Evolutionary conservation across 92 coral and sea anemone genomes (phyloP).

Genomic region (Phenganax stokvisi): DNA sequence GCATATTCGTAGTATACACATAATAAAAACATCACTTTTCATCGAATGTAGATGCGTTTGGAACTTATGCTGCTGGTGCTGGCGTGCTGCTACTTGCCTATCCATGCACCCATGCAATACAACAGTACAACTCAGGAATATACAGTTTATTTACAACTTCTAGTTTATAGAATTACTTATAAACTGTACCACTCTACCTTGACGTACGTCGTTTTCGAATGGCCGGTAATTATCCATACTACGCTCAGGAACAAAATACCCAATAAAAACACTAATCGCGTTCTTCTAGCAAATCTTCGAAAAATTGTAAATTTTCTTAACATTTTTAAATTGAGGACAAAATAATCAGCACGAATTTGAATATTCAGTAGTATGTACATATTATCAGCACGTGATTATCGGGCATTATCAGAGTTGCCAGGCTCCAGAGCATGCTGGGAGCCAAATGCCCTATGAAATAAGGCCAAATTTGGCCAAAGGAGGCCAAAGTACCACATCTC

Average conservation of each 20-base stretch:
- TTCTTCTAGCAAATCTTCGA: slow-evolving; percentile 21
- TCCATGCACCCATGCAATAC: too few species aligned
- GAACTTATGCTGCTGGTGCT: neutral
- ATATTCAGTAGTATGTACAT: too few species aligned
- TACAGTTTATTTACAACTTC: neutral
- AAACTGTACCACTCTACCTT: slow-evolving; percentile 7
- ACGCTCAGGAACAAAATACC: neutral
- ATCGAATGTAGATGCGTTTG: too few species aligned
- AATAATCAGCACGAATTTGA: too few species aligned
- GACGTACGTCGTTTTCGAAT: neutral
- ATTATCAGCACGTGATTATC: too few species aligned
- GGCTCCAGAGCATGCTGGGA: too few species aligned
- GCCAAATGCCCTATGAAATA: too few species aligned
- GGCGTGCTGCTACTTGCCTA: neutral
- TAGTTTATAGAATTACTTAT: neutral
- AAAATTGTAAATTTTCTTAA: slow-evolving; percentile 6
- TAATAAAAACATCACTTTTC: too few species aligned
- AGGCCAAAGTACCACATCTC: too few species aligned
- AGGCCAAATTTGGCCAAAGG: too few species aligned
- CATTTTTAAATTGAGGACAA: neutral
- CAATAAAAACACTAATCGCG: neutral
- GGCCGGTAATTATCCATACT: slow-evolving; percentile 1
- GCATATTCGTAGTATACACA: too few species aligned
- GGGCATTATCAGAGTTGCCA: too few species aligned
- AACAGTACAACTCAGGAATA: neutral